These are phyloP conservation scores for Apostichopus leukothele DNA, from an alignment of 53 echinoderm and acorn worm genomes.

Conservation along the genomic window DNA sequence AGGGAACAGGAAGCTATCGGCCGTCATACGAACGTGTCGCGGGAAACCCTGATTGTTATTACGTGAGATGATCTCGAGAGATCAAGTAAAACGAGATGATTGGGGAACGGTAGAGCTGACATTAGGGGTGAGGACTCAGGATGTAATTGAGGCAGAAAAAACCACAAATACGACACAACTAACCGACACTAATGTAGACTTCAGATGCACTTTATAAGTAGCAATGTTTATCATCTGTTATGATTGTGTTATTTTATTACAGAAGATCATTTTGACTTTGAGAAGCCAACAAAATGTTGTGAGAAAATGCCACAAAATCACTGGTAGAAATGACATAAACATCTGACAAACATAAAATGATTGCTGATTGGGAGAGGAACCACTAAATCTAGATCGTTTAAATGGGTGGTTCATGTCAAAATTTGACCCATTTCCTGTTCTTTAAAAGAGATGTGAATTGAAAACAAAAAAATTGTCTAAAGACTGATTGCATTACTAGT, in stretches of 20 bases:
- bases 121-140: slow-evolving; percentile 29
- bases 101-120: slow-evolving; percentile 32
- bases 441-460: too few relatives aligned
- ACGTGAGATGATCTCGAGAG: slow-evolving; percentile 21
- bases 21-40: slow-evolving; percentile 27
- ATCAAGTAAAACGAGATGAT: slow-evolving; percentile 24
- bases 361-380: too few relatives aligned
- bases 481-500: too few relatives aligned
- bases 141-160: slow-evolving; percentile 32
- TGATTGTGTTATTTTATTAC: not conserved
- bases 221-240: slow-evolving; percentile 10
- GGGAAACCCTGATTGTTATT: slow-evolving; percentile 31
- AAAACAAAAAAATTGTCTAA: too few relatives aligned
- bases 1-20: slow-evolving; percentile 22
- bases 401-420: too few relatives aligned
- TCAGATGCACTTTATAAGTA: slow-evolving; percentile 22
- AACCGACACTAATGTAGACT: slow-evolving; percentile 7
- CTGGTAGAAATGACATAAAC: too few relatives aligned
- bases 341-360: too few relatives aligned
- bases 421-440: too few relatives aligned
- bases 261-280: too few relatives aligned
- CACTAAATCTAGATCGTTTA: too few relatives aligned
- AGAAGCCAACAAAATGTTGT: too few relatives aligned
- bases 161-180: slow-evolving; percentile 32
- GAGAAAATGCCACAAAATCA: too few relatives aligned